Conservation (phyloP, 2,888 invertebrate genomes). For the Agrotis exclamationis region DNA sequence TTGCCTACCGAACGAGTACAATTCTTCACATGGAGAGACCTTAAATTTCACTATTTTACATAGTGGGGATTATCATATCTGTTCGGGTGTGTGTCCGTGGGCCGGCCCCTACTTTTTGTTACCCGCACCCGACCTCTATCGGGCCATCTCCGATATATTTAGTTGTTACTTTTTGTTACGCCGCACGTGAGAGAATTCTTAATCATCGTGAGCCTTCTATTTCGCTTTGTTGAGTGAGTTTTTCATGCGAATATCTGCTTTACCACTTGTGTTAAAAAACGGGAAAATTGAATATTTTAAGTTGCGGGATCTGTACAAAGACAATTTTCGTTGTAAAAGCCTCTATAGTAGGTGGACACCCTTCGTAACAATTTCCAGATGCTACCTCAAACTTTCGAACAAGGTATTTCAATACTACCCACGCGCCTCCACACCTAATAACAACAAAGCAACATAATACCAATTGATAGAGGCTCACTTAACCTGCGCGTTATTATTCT, state of each 20-base stretch:
- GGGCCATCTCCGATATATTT: conserved; percentile 89
- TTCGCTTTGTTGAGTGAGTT: conserved; percentile 73
- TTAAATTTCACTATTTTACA: conserved; percentile 91
- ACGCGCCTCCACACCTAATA: conserved; percentile 36
- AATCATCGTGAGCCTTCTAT: conserved; percentile 79
- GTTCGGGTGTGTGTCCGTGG: conserved; percentile 82
- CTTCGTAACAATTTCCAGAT: conserved; percentile 6
- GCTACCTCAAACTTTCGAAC: conserved; percentile 24
- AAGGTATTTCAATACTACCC: conserved; percentile 37
- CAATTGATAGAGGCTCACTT: conserved; percentile 80
- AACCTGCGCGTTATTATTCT: conserved; percentile 83
- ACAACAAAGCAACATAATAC: conserved; percentile 76
- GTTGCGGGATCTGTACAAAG: not conserved
- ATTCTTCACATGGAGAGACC: conserved; percentile 91
- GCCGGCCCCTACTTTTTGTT: conserved; percentile 87
- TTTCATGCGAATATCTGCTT: conserved; percentile 67
- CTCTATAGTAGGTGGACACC: not conserved
- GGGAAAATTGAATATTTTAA: conserved; percentile 32
- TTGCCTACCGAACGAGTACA: conserved; percentile 88
- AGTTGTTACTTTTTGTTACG: conserved; percentile 90
- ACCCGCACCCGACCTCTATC: conserved; percentile 88
- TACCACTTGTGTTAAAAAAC: conserved; percentile 32
- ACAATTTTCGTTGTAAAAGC: not conserved
- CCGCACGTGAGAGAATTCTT: conserved; percentile 88
- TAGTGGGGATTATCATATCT: conserved; percentile 91